Evolutionary conservation across 2,888 invertebrate species (phyloP).

Genomic region (Ctenicera cuprea): DNA sequence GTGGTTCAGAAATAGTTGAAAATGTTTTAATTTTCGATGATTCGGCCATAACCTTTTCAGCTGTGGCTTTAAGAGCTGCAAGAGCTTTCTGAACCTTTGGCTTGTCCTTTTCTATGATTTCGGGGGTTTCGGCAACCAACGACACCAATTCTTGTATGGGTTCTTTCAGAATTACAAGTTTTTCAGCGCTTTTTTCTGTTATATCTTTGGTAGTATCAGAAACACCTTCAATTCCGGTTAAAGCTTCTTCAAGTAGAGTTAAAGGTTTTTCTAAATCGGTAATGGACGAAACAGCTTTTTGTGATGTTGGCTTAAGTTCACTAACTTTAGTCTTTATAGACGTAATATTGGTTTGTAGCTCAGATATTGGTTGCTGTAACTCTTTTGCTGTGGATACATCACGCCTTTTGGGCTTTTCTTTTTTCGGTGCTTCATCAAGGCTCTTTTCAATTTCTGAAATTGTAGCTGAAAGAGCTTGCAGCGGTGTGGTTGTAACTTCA

Average conservation of each 20-base stretch:
- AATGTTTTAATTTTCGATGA: neutral
- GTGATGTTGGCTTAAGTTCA: neutral
- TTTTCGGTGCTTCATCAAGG: neutral
- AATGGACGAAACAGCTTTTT: conserved; percentile 20
- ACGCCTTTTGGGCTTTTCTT: conserved; percentile 5
- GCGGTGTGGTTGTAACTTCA: neutral
- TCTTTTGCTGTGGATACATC: conserved; percentile 17
- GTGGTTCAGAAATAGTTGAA: conserved; percentile 5
- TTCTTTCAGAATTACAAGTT: conserved; percentile 56
- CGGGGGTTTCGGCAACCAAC: neutral
- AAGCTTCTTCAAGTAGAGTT: neutral
- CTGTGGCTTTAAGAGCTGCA: neutral
- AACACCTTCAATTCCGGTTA: conserved; percentile 3
- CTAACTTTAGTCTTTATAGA: conserved; percentile 3
- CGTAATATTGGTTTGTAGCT: conserved; percentile 23
- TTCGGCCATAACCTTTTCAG: neutral
- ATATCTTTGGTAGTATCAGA: conserved; percentile 20
- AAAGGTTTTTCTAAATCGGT: conserved; percentile 12
- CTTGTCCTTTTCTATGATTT: conserved; percentile 11
- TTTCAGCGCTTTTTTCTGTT: conserved; percentile 33
- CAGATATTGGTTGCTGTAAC: conserved; percentile 24
- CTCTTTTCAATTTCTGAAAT: conserved; percentile 15
- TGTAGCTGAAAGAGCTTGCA: conserved; percentile 5
- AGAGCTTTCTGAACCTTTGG: neutral
- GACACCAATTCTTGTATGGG: conserved; percentile 42